These are phyloP conservation scores for Hirudo medicinalis DNA, from an alignment of 1,140 invertebrate species.

Conservation along the genomic window DNA sequence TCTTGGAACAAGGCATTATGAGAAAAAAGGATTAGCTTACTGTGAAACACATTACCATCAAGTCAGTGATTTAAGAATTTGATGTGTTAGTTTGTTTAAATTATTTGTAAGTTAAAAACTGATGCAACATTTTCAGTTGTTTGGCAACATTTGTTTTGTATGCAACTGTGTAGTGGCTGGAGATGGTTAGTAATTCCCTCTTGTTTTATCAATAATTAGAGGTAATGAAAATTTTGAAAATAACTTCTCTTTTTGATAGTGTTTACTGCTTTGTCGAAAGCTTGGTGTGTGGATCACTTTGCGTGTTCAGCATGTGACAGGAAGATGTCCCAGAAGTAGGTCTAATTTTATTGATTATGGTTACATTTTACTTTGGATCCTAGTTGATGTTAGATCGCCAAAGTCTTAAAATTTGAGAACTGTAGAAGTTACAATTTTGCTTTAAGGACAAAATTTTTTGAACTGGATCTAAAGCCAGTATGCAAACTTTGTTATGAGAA, in stretches of 20 bases:
- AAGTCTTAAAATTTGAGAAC: background rate
- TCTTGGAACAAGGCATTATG: slow-evolving; percentile 94
- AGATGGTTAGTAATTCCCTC: slow-evolving; percentile 59
- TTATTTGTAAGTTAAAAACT: slow-evolving; percentile 6
- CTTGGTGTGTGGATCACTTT: slow-evolving; percentile 99
- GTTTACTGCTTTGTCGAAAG: slow-evolving; percentile 93
- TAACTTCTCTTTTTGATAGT: slow-evolving; percentile 51
- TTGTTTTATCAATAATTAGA: background rate
- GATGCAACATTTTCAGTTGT: slow-evolving; percentile 54
- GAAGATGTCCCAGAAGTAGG: slow-evolving; percentile 81
- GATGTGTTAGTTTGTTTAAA: background rate
- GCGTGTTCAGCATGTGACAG: slow-evolving; percentile 94
- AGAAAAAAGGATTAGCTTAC: slow-evolving; percentile 95
- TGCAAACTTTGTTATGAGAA: slow-evolving; percentile 97
- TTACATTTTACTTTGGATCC: background rate
- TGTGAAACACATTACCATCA: slow-evolving; percentile 96
- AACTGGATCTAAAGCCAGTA: slow-evolving; percentile 92
- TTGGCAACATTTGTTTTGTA: slow-evolving; percentile 94
- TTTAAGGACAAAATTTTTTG: slow-evolving; percentile 83
- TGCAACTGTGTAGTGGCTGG: slow-evolving; percentile 96
- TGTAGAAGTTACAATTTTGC: background rate
- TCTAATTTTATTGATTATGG: background rate
- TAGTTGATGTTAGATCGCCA: background rate
- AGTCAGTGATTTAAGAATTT: slow-evolving; percentile 24
- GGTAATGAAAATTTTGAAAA: background rate